These are phyloP conservation scores for Ceuthmochares aereus DNA, from an alignment of 2,113 vertebrate genomes.

Conservation along the genomic window DNA sequence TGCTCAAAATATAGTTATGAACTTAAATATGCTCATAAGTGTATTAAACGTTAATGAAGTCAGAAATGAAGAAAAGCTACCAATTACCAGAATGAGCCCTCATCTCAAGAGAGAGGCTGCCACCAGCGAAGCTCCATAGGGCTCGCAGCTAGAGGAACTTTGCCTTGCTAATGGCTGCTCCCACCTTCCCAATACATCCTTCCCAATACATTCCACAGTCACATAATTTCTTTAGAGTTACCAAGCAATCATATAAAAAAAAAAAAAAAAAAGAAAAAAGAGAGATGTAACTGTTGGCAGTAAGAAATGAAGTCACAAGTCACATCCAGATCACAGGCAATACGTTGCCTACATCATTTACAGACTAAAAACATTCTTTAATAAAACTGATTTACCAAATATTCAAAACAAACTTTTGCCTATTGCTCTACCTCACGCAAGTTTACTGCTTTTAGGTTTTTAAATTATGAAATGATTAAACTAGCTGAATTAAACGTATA, in stretches of 20 bases:
- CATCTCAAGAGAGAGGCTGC: slow-evolving; percentile 4
- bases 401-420: slow-evolving; percentile 6
- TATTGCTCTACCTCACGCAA: slow-evolving; percentile 57
- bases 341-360: not conserved
- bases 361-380: slow-evolving; percentile 21
- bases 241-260: not conserved
- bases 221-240: not conserved
- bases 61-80: not conserved
- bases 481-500: slow-evolving; percentile 68
- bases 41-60: slow-evolving; percentile 37
- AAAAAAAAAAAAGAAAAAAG: not conserved
- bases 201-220: not conserved
- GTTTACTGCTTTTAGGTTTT: slow-evolving; percentile 30
- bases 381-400: slow-evolving; percentile 40
- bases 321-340: slow-evolving; percentile 3
- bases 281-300: not conserved
- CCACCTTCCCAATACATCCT: not conserved
- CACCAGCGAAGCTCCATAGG: not conserved
- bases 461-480: slow-evolving; percentile 42
- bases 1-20: slow-evolving; percentile 57
- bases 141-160: accelerated
- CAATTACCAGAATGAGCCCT: not conserved
- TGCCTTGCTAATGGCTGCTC: not conserved
- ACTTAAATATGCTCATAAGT: slow-evolving; percentile 24
- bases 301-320: slow-evolving; percentile 14